phyloP scores from a whole-genome alignment of 2,888 invertebrate genomes.

The Mesodorylaimus sp. region DNA sequence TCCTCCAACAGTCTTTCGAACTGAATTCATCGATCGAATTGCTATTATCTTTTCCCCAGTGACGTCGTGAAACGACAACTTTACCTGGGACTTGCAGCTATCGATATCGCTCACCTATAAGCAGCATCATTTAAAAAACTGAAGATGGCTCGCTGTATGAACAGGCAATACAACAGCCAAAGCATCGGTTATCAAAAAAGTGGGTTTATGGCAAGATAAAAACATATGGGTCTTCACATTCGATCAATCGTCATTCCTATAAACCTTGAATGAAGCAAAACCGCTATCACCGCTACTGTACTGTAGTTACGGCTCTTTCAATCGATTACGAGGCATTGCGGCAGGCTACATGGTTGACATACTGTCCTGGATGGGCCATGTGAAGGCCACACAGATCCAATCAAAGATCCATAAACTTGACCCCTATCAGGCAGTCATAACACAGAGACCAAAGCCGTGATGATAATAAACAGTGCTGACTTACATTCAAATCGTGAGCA shows the following conservation, averaged over 20 bases:
- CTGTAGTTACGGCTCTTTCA: neutral
- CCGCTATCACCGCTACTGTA: too few relatives aligned
- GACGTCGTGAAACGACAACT: conserved; percentile 42
- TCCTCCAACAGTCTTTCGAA: conserved; percentile 38
- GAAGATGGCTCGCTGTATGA: conserved; percentile 9
- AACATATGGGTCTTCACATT: neutral
- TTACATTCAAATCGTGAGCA: conserved; percentile 67
- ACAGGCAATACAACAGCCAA: neutral
- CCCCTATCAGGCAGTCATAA: too few relatives aligned
- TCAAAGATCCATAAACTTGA: too few relatives aligned
- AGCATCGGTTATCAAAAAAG: neutral
- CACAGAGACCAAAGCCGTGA: too few relatives aligned
- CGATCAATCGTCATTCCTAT: too few relatives aligned
- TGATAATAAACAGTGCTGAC: neutral
- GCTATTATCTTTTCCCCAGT: conserved; percentile 47
- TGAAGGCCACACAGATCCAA: too few relatives aligned
- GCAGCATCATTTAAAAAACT: conserved; percentile 43
- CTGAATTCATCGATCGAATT: conserved; percentile 43
- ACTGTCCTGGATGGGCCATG: too few relatives aligned
- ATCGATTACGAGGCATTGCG: neutral
- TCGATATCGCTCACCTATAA: too few relatives aligned
- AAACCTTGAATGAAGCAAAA: too few relatives aligned
- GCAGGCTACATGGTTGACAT: too few relatives aligned
- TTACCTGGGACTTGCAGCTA: conserved; percentile 37
- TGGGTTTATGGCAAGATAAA: neutral